Percentiles rank a stretch among this genome's conserved stretches.
These are phyloP conservation scores for Pangasius macronema DNA, from an alignment of 2,797 vertebrate genomes.

Conservation along the genomic window DNA sequence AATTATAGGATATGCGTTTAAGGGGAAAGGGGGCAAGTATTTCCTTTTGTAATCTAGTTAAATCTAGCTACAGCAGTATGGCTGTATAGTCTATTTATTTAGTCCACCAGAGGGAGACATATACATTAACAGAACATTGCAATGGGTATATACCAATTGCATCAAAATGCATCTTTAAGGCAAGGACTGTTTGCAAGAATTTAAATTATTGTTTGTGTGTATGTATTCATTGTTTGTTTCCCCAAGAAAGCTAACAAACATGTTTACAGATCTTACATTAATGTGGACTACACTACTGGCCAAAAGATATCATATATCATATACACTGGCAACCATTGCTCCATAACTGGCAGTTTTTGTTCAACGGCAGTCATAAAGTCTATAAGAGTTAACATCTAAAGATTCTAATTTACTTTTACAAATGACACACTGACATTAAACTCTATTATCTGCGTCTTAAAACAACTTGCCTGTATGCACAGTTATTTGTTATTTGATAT, in stretches of 20 bases:
- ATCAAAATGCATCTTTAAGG: not conserved
- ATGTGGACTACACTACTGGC: not conserved
- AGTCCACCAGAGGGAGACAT: slow-evolving; percentile 52
- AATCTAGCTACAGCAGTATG: not conserved
- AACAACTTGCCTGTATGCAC: not conserved
- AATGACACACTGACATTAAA: not conserved
- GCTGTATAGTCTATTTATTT: not conserved
- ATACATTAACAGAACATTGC: not conserved
- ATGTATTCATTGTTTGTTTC: not conserved
- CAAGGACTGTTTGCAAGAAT: not conserved
- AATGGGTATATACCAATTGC: not conserved
- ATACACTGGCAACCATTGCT: not conserved
- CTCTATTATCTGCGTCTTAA: not conserved
- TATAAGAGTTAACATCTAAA: not conserved
- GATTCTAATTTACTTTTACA: not conserved
- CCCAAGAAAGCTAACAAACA: not conserved
- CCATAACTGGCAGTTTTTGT: not conserved
- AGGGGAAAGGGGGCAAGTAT: not conserved
- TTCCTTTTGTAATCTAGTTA: not conserved
- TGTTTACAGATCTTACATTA: not conserved
- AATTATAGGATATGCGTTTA: not conserved
- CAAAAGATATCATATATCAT: too few species aligned
- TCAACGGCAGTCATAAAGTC: not conserved
- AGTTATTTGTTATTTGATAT: not conserved
- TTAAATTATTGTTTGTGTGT: not conserved